Conservation (phyloP, 1,140 invertebrate genomes). For the Dendroctonus valens region DNA sequence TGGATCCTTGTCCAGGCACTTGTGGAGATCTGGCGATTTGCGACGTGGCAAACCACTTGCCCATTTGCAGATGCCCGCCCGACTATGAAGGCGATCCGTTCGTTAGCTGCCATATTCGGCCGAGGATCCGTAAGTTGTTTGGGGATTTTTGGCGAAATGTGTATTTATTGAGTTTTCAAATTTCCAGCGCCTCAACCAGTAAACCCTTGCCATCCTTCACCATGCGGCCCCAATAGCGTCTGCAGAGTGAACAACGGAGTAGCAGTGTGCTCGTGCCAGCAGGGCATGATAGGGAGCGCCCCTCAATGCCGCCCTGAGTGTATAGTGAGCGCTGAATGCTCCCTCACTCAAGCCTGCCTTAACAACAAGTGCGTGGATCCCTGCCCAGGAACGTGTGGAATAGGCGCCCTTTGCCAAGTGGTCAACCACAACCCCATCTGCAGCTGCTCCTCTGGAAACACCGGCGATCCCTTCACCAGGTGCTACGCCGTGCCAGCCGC, state of each 20-base stretch:
- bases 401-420: slow-evolving; percentile 70
- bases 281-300: slow-evolving; percentile 68
- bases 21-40: slow-evolving; percentile 73
- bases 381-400: slow-evolving; percentile 71
- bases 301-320: slow-evolving; percentile 73
- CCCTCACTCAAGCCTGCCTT: slow-evolving; percentile 65
- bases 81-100: slow-evolving; percentile 73
- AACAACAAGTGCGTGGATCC: slow-evolving; percentile 70
- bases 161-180: slow-evolving; percentile 3
- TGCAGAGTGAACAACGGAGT: slow-evolving; percentile 69
- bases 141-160: not conserved
- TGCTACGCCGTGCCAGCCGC: slow-evolving; percentile 53
- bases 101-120: slow-evolving; percentile 57
- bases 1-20: slow-evolving; percentile 74
- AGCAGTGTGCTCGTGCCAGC: slow-evolving; percentile 69
- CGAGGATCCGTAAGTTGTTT: slow-evolving; percentile 33
- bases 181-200: slow-evolving; percentile 22
- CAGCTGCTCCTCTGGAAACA: slow-evolving; percentile 65
- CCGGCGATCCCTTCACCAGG: slow-evolving; percentile 69
- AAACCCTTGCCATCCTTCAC: slow-evolving; percentile 55
- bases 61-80: slow-evolving; percentile 65
- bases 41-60: slow-evolving; percentile 76
- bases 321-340: slow-evolving; percentile 70
- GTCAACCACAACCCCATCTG: slow-evolving; percentile 76
- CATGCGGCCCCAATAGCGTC: slow-evolving; percentile 66